phyloP scores from a whole-genome alignment of 2,113 vertebrate species.

The Turdus rufiventris region DNA sequence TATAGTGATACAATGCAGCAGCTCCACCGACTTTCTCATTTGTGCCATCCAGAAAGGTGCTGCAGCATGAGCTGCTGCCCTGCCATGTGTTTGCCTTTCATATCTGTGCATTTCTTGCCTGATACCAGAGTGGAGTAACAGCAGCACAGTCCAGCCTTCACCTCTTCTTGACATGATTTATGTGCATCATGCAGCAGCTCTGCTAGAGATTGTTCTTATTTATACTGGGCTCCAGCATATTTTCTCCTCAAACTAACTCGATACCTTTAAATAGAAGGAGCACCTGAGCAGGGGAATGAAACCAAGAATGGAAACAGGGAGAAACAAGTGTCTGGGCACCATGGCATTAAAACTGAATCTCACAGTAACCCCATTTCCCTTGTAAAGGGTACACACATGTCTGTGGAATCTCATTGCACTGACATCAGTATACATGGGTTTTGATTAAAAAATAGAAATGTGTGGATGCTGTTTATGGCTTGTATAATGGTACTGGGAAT shows the following conservation, averaged over 20 bases:
- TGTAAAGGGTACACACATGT: background rate
- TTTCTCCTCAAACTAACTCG: background rate
- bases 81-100: background rate
- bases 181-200: background rate
- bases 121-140: background rate
- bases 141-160: background rate
- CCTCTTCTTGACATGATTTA: slow-evolving; percentile 11
- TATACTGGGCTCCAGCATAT: background rate
- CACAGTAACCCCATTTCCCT: background rate
- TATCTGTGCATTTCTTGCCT: background rate
- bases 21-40: background rate
- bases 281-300: background rate
- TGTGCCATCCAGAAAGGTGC: background rate
- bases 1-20: background rate
- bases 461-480: background rate
- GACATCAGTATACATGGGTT: background rate
- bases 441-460: background rate
- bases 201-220: slow-evolving; percentile 4
- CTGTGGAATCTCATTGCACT: background rate
- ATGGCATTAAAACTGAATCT: background rate
- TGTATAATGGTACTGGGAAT: background rate
- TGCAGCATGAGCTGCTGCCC: accelerated
- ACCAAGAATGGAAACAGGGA: background rate
- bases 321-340: background rate
- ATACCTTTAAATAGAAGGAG: background rate